Conservation (phyloP, 2,113 vertebrate genomes). For the Taxidea taxus region DNA sequence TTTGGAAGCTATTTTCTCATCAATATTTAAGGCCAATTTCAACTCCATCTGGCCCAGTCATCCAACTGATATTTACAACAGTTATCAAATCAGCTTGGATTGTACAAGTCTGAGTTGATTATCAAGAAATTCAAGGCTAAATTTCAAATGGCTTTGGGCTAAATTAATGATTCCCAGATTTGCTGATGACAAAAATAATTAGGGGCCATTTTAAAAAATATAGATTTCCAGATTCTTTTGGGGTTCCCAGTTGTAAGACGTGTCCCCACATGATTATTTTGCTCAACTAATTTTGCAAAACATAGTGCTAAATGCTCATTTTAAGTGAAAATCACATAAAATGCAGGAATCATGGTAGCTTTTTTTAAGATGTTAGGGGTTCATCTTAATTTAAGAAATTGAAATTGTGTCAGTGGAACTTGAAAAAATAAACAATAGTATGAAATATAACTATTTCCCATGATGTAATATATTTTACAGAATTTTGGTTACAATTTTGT, state of each 20-base stretch:
- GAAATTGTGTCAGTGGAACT: neutral
- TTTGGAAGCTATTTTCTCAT: neutral
- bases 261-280: neutral
- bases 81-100: neutral
- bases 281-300: neutral
- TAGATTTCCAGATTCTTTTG: neutral
- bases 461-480: neutral
- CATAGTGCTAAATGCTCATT: neutral
- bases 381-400: neutral
- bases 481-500: neutral
- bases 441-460: neutral
- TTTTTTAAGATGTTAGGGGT: neutral
- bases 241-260: neutral
- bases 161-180: constrained; percentile 4
- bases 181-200: constrained; percentile 20
- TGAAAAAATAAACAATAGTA: constrained; percentile 18
- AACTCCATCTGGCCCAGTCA: neutral
- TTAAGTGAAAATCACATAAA: constrained; percentile 17
- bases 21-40: neutral
- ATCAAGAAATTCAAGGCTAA: constrained; percentile 18
- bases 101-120: neutral
- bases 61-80: neutral
- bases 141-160: constrained; percentile 3
- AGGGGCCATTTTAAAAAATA: neutral
- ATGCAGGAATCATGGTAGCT: neutral